Evolutionary conservation across 1,140 invertebrate genomes (phyloP).

Genomic region (Anastrepha obliqua): DNA sequence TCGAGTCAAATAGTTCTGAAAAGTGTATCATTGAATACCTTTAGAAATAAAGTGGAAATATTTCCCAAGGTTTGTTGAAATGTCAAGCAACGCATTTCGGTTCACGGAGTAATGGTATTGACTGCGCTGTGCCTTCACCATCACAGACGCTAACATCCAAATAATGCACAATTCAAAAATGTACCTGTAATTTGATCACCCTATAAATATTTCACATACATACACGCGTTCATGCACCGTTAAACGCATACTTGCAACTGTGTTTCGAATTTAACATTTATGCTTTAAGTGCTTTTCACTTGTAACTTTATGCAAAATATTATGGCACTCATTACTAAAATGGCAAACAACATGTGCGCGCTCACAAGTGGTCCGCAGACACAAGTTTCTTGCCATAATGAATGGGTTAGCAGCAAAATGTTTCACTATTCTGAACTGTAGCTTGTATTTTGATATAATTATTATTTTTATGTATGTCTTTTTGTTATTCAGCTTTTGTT

Average conservation of each 20-base stretch:
- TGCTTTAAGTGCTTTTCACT: background rate
- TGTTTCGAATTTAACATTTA: background rate
- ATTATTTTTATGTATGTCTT: background rate
- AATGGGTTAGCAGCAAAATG: background rate
- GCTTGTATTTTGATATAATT: background rate
- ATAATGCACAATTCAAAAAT: no score
- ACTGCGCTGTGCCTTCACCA: no score
- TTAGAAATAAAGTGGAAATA: no score
- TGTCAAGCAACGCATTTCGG: no score
- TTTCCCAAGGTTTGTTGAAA: no score
- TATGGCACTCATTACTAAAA: background rate
- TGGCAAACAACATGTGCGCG: background rate
- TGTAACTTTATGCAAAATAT: slow-evolving; percentile 9
- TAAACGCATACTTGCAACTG: background rate
- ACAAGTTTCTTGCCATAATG: no score
- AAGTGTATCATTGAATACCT: no score
- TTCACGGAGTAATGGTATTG: no score
- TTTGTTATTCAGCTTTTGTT: background rate
- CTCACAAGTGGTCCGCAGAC: no score
- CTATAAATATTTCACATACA: background rate
- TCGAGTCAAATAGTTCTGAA: no score
- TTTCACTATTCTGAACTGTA: background rate
- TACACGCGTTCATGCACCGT: background rate
- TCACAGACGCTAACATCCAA: no score
- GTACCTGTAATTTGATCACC: no score